Evolutionary conservation across 1,140 invertebrate species (phyloP), one percentile per base, ranked within the genome.

Genomic region (Drosophila nikananu): DNA sequence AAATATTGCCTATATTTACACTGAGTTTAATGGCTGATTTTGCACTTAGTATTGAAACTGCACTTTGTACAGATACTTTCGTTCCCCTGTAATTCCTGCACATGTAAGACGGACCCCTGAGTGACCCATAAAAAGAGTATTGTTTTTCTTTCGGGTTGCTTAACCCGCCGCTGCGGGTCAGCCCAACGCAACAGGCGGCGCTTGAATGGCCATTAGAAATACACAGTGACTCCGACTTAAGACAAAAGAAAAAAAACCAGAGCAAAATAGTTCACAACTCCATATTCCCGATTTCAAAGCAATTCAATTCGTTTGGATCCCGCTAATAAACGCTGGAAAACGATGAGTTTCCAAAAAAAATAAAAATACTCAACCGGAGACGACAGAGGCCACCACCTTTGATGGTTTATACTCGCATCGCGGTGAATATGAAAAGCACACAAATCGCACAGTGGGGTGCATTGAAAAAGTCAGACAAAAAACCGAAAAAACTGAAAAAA

Each of bases 351-450:
- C 46, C 81, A 84, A 89, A 87, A 86, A 46, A 37, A 71, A 80
- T 89, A 87, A 86, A 46, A 37, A 71, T 77, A 89, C 74, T 27
- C 62, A 27, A 12, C 49, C 49, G 63, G 72, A 67, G 37, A 76
- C 59, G 49, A 63, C 73, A 58, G 63, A 76, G 78, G 57, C 54
- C 54, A 57, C 35, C 54, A 57, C 54, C 54, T 57, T 57, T 15
- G 54, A 57, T 39, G 35, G 54, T 39, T 57, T 57, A 35, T 21
- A 39, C 54, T 57, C 21, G 54, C 54, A 57, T 12, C 9, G 71
- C 86, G 86, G 86, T 89, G 81, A 77, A 90, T 89, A 89, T 89
- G 80, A 89, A 89, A 89, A 84, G 84, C 86, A 90, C 81, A 90
- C 84, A 90, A 84, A 79, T 76, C 86, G 78, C 84, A 60, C 84